A percentile compares a stretch with the other conserved stretches of the same genome.
Evolutionary conservation across 2,888 invertebrate species (phyloP).

Genomic region (Panzeria rudis): DNA sequence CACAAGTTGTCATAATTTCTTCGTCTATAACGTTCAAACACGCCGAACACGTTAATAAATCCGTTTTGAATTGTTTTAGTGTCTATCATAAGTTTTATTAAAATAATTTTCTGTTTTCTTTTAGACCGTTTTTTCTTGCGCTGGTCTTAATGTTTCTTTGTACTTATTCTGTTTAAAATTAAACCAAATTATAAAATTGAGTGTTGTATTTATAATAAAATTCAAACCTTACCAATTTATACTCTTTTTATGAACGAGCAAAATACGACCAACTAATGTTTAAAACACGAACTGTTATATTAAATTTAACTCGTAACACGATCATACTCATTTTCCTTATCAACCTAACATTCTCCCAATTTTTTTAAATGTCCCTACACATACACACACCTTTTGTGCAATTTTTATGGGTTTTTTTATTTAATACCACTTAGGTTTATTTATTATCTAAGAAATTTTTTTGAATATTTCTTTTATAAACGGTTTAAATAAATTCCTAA

Average conservation of each 20-base stretch:
- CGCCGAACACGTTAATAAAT: conserved; percentile 67
- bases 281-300: conserved; percentile 34
- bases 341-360: neutral
- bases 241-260: conserved; percentile 2
- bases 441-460: neutral
- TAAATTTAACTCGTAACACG: neutral
- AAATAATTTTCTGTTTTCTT: conserved; percentile 5
- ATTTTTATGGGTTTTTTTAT: neutral
- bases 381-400: conserved; percentile 1
- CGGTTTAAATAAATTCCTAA: conserved; percentile 30
- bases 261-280: conserved; percentile 13
- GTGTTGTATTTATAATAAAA: conserved; percentile 65
- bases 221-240: neutral
- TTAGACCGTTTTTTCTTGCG: conserved; percentile 2
- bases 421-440: neutral
- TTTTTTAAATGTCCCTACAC: neutral
- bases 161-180: conserved; percentile 46
- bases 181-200: conserved; percentile 23
- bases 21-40: conserved; percentile 71
- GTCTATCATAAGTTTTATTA: neutral
- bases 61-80: conserved; percentile 66
- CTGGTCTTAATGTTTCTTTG: neutral
- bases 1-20: conserved; percentile 77
- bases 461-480: neutral
- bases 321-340: conserved; percentile 37